Conservation (phyloP, 2,888 invertebrate genomes). For the Andrena minutula region DNA sequence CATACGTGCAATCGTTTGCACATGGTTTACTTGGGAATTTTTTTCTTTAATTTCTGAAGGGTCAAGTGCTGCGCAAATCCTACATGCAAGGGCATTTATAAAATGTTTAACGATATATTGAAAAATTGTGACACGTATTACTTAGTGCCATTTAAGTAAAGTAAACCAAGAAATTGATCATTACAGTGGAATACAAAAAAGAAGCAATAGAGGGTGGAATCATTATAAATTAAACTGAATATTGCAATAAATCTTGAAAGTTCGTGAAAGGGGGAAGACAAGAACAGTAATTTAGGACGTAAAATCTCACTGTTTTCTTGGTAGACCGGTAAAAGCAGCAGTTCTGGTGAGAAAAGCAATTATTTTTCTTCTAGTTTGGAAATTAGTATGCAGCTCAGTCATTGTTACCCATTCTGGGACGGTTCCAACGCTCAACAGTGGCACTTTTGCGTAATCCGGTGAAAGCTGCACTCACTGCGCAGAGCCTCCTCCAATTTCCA, state of each 20-base stretch:
- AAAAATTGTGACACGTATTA: too few species aligned
- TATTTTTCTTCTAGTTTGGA: slow-evolving; percentile 21
- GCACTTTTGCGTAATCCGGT: slow-evolving; percentile 73
- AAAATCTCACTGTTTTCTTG: slow-evolving; percentile 13
- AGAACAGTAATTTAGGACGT: slow-evolving; percentile 4
- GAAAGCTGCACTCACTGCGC: slow-evolving; percentile 69
- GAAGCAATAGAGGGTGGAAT: neutral
- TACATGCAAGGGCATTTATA: too few species aligned
- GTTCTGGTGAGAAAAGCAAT: slow-evolving; percentile 31
- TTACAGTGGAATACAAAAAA: neutral
- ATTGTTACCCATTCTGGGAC: slow-evolving; percentile 64
- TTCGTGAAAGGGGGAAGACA: neutral
- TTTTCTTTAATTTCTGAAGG: too few species aligned
- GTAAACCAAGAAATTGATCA: neutral
- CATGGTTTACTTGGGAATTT: too few species aligned
- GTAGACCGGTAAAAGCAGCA: neutral
- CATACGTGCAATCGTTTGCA: too few species aligned
- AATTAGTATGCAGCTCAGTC: slow-evolving; percentile 54
- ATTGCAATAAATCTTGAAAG: neutral
- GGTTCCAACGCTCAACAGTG: slow-evolving; percentile 13
- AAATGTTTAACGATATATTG: too few species aligned
- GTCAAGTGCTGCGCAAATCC: too few species aligned
- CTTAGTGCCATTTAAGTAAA: neutral
- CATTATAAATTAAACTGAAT: neutral
- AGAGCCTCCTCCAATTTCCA: slow-evolving; percentile 66